Base-by-base conservation (phyloP, 2,797 vertebrate genomes). In the Borostomias antarcticus region DNA sequence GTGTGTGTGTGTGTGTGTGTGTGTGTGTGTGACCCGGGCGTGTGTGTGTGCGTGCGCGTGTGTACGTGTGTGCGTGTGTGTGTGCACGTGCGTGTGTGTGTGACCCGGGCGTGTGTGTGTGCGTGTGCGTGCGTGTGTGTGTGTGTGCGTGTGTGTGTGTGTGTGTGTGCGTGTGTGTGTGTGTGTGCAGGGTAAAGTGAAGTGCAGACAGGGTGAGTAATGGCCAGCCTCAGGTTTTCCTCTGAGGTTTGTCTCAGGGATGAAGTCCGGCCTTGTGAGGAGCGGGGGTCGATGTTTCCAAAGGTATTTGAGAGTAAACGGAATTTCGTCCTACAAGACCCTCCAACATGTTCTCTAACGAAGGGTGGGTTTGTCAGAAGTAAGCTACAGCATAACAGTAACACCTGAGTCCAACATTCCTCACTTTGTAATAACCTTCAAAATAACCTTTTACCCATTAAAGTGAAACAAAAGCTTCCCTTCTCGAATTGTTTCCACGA, bases 211-310 rank as follows among this genome's bases (percentile, higher is more conserved):
- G 33, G 45, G 29, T 43, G 61, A 76, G 53, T 54, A 47, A 64
- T 32, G 54, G 5, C 29, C 52, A 13, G 48, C 3, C 50, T 65
- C 23, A 2, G 29, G 25, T 9, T 21, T 33, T 65, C 67, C 59
- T 72, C 26, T 58, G 58, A 21, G 43, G 33, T 40, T 5, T 52
- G 19, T 28, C n/a, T 66, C 28, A 53, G 28, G 17, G 56, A 56
- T 69, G 53, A 64, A 37, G 61, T 65, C 13, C 9, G 45, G 60
- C 58, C n/a, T 62, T 71, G 70, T 62, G 48, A 66, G 52, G 21
- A 51, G 11, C 35, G 5, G 26, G 4, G 54, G 66, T 21, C 26
- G 23, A 48, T 35, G 51, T 51, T 64, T 51, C 54, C 45, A 4
- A 8, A 3, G 29, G 30, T 4, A 25, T 64, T 45, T 21, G 58